Base-by-base conservation (phyloP, 2,888 invertebrate species). In the Fissipunctia ypsillon region DNA sequence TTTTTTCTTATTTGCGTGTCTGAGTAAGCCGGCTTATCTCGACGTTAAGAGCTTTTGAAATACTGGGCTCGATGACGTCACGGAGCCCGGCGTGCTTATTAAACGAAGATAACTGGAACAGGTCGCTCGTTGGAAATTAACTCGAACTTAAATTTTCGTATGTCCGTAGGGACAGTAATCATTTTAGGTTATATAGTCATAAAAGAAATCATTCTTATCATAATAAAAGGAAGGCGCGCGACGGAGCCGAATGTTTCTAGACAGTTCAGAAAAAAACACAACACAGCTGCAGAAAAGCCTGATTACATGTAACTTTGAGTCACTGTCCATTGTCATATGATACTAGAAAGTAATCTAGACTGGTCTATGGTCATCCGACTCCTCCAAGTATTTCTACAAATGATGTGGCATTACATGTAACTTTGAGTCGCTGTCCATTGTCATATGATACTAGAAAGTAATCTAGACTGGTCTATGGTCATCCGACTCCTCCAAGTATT, bases 1-100 rank as follows among this genome's bases (percentile, higher is more conserved):
- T 73, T 78, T 72, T 75, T 87, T 76, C 67, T 73, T 76, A 70
- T 78, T 73, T 75, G 70, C 66, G 54, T 63, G 75, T 74, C 64
- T 83, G 76, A 75, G 72, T 72, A 35, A 78, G 64, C 48, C 25
- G 68, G 74, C 68, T 73, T 76, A 76, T 78, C 75, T 70, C 45
- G 35, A 73, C 54, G 67, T 60, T 64, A 69, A 81, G 73, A 71
- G 73, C 67, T 74, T 50, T 54, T 60, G 45, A 35, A 71, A 63
- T 57, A 35, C 56, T 69, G 56, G 41, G 28, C 48, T 25, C 31
- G 41, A 31, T 72, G 78, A 73, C 50, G 67, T 73, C 66, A 66
- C 56, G 28, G 50, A 25, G 48, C 43, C 25, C 41, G 45, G 38
- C 28, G 60, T n/a, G 54, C 38, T 72, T 70, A 59, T 61, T 60